Percentiles rank a stretch among this genome's conserved stretches.
Conservation (phyloP, 2,113 vertebrate genomes). For the Pachyramphus minor region DNA sequence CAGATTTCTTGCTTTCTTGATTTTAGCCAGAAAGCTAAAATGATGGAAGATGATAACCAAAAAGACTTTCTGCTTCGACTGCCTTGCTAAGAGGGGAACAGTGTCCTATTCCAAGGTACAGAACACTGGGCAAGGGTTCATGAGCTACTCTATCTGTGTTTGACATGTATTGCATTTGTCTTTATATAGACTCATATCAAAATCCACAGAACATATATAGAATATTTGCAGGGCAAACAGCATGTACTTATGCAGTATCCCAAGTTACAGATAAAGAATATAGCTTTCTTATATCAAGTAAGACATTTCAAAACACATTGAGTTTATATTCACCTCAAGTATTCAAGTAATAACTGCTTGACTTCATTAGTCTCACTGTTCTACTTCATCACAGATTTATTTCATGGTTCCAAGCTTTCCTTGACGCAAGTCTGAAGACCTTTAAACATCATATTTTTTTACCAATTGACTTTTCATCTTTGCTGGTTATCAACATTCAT, state of each 20-base stretch:
- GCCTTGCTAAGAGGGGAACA: background rate
- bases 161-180: background rate
- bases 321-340: background rate
- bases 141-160: background rate
- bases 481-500: background rate
- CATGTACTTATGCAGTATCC: background rate
- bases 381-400: background rate
- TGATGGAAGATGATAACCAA: background rate
- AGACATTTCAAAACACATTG: background rate
- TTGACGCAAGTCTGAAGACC: background rate
- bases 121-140: background rate
- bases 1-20: constrained; percentile 5
- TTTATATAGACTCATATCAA: background rate
- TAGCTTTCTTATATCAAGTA: background rate
- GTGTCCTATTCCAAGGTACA: background rate
- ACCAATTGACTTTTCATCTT: background rate
- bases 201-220: background rate
- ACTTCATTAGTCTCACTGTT: background rate
- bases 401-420: background rate
- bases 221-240: background rate
- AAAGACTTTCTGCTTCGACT: background rate
- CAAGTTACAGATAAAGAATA: background rate
- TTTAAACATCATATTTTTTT: background rate
- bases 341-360: background rate
- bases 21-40: background rate